phyloP scores from a whole-genome alignment of 2,797 vertebrate species.

The Syngnathus rostellatus region DNA sequence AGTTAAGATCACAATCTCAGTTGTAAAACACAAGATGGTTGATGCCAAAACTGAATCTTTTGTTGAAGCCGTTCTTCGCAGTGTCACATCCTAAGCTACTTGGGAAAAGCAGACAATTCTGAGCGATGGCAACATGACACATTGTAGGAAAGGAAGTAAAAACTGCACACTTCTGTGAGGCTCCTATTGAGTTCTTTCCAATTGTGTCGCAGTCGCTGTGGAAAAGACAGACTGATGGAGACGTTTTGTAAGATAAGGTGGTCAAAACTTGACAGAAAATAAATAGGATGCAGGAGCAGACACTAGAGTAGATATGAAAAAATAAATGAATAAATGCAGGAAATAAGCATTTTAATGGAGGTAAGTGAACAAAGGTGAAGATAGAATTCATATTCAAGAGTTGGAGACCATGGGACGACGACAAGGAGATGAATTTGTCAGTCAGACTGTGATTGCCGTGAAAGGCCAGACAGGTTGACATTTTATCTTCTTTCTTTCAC shows the following conservation, averaged over 20 bases:
- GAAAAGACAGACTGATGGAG: constrained; percentile 32
- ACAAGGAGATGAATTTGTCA: constrained; percentile 58
- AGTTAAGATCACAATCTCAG: constrained; percentile 12
- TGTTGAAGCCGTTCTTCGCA: constrained; percentile 15
- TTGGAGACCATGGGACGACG: constrained; percentile 46
- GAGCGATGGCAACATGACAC: constrained; percentile 46
- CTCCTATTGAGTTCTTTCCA: constrained; percentile 23
- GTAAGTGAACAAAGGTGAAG: constrained; percentile 17
- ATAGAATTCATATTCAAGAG: constrained; percentile 3
- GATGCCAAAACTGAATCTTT: constrained; percentile 14
- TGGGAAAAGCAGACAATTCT: constrained; percentile 16
- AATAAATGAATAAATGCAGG: neutral
- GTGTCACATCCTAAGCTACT: constrained; percentile 23
- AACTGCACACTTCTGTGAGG: constrained; percentile 10
- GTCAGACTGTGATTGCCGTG: constrained; percentile 48
- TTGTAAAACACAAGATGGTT: constrained; percentile 7
- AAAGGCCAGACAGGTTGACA: constrained; percentile 60
- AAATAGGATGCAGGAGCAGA: neutral
- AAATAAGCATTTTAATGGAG: neutral
- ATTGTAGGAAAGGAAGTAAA: constrained; percentile 31
- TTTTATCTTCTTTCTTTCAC: constrained; percentile 24
- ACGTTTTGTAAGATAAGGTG: constrained; percentile 40
- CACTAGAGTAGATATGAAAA: neutral
- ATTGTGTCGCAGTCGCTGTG: constrained; percentile 23
- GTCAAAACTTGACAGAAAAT: constrained; percentile 15